Conservation (phyloP, 92 coral and sea anemone species). For the Parazoanthus swiftii region DNA sequence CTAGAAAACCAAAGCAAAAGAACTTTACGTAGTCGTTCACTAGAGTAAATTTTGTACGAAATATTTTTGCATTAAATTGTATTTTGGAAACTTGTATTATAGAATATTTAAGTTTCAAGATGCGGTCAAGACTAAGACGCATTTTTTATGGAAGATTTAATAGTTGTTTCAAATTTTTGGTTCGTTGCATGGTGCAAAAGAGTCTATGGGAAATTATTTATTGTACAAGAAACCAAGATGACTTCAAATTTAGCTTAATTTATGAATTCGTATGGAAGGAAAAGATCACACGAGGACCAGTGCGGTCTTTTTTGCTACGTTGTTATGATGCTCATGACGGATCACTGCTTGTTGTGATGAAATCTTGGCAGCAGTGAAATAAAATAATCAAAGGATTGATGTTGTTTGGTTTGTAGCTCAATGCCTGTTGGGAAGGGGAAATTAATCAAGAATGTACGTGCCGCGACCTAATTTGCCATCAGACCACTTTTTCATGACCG, state of each 20-base stretch:
- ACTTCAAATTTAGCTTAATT: conserved; percentile 43
- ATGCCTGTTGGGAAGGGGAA: neutral
- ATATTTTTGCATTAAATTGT: conserved; percentile 83
- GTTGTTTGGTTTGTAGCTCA: neutral
- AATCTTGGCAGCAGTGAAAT: conserved; percentile 37
- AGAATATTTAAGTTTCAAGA: conserved; percentile 66
- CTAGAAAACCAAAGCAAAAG: neutral
- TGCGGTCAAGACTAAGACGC: conserved; percentile 16
- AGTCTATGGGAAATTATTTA: conserved; percentile 41
- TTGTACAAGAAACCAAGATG: conserved; percentile 24
- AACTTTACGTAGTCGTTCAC: conserved; percentile 24
- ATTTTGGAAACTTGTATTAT: conserved; percentile 79
- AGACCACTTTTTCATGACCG: too few species aligned
- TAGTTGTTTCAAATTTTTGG: conserved; percentile 40
- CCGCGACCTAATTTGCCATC: too few species aligned
- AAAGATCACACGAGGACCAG: neutral
- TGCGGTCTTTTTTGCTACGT: neutral
- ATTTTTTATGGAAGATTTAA: conserved; percentile 41
- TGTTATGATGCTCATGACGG: neutral
- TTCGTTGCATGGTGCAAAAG: conserved; percentile 26
- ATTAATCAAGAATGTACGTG: too few species aligned
- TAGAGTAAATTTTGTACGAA: conserved; percentile 76
- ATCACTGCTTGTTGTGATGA: conserved; percentile 14
- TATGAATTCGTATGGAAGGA: conserved; percentile 37
- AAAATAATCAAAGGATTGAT: neutral